phyloP scores from a whole-genome alignment of 2,888 invertebrate species.

The Campopleginae sp. region DNA sequence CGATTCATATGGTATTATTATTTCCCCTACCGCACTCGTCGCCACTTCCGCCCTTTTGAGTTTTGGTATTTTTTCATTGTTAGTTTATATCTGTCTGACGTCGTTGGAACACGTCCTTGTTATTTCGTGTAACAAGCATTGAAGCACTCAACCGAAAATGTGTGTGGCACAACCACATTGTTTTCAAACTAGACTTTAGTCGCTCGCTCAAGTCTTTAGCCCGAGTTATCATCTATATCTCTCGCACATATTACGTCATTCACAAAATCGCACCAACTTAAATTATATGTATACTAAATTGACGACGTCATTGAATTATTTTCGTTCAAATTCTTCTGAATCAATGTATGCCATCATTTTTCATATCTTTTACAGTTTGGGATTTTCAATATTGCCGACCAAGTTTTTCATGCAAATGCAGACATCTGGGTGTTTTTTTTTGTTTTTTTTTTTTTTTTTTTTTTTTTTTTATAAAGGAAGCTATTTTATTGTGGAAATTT shows the following conservation, averaged over 20 bases:
- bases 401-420: not conserved
- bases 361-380: not conserved
- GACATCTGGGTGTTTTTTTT: not conserved
- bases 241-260: conserved; percentile 36
- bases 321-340: not conserved
- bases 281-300: not conserved
- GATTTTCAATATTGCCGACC: not conserved
- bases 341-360: not conserved
- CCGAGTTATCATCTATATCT: conserved; percentile 3
- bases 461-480: too few species aligned
- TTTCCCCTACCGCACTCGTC: not conserved
- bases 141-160: not conserved
- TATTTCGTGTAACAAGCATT: conserved; percentile 1
- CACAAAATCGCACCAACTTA: not conserved
- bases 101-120: not conserved
- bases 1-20: conserved; percentile 39
- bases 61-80: not conserved
- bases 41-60: not conserved
- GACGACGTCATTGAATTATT: conserved; percentile 3
- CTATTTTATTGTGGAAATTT: too few species aligned
- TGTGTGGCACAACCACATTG: not conserved
- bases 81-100: not conserved
- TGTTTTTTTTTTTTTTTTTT: too few species aligned
- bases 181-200: conserved; percentile 30
- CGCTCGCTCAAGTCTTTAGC: conserved; percentile 5